Percentiles rank a stretch among this genome's conserved stretches.
These are phyloP conservation scores for Pica pica DNA, from an alignment of 2,113 vertebrate genomes.

Conservation along the genomic window DNA sequence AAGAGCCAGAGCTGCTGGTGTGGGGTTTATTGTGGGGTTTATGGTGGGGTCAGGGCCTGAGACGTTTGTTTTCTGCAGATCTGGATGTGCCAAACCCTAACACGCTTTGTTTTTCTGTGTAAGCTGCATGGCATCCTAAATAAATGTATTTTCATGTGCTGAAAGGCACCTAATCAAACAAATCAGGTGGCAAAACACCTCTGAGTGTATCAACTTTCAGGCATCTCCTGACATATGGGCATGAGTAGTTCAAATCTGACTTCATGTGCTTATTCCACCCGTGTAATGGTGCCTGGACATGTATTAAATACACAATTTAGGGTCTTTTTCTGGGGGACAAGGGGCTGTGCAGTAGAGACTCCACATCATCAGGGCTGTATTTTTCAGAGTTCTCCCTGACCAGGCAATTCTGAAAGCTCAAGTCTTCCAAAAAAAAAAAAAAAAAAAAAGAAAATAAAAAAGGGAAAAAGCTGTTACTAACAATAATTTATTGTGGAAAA, in stretches of 20 bases:
- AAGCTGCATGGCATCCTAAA: neutral
- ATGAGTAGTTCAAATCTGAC: neutral
- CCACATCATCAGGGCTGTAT: neutral
- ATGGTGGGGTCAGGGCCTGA: neutral
- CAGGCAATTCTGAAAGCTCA: neutral
- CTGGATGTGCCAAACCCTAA: neutral
- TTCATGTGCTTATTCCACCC: neutral
- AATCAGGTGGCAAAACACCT: neutral
- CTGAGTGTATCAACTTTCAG: neutral
- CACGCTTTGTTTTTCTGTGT: neutral
- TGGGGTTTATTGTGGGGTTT: neutral
- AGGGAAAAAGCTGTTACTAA: neutral
- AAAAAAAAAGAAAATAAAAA: neutral
- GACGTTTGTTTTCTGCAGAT: neutral
- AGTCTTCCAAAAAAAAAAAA: neutral
- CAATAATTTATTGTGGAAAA: constrained; percentile 1
- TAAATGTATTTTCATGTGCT: neutral
- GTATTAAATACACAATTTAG: neutral
- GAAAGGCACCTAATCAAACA: neutral
- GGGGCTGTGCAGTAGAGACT: neutral
- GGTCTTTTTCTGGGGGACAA: neutral
- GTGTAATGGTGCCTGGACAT: neutral
- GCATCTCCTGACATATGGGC: neutral
- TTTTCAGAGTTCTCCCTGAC: neutral
- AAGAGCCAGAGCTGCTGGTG: neutral